Evolutionary conservation across 92 coral and sea anemone species (phyloP).

Genomic region (Bergia sp.): DNA sequence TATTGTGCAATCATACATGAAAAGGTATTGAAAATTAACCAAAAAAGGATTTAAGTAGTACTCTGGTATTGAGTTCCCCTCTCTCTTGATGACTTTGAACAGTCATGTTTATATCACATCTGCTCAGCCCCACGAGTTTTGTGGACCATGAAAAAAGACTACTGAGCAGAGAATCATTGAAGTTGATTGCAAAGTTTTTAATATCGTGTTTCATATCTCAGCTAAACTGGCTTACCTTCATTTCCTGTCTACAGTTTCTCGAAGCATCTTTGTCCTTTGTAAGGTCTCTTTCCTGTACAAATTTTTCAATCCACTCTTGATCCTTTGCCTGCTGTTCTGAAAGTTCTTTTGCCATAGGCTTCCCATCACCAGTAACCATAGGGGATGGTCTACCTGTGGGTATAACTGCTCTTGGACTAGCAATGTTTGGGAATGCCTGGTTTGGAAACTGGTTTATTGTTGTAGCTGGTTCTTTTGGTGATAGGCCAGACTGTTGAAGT

Average conservation of each 20-base stretch:
- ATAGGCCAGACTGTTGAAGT: neutral
- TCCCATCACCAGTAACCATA: neutral
- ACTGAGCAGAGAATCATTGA: too few species aligned
- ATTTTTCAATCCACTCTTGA: slow-evolving; percentile 64
- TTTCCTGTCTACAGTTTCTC: neutral
- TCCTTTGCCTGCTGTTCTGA: slow-evolving; percentile 26
- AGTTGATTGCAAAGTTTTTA: neutral
- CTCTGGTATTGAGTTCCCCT: too few species aligned
- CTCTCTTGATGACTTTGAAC: too few species aligned
- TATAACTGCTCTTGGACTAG: neutral
- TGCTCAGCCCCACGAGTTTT: too few species aligned
- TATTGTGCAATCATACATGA: too few species aligned
- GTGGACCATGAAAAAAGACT: too few species aligned
- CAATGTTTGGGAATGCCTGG: neutral
- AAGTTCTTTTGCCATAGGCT: slow-evolving; percentile 6
- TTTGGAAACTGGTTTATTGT: neutral
- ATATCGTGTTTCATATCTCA: neutral
- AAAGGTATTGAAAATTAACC: too few species aligned
- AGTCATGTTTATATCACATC: too few species aligned
- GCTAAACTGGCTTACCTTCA: slow-evolving; percentile 3
- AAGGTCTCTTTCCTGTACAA: slow-evolving; percentile 58
- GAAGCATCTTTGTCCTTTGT: neutral
- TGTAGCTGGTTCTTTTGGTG: neutral
- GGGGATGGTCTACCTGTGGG: neutral
- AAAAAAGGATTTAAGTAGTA: too few species aligned